Conservation (phyloP, 92 coral and sea anemone genomes). For the Pocillopora meandrina region DNA sequence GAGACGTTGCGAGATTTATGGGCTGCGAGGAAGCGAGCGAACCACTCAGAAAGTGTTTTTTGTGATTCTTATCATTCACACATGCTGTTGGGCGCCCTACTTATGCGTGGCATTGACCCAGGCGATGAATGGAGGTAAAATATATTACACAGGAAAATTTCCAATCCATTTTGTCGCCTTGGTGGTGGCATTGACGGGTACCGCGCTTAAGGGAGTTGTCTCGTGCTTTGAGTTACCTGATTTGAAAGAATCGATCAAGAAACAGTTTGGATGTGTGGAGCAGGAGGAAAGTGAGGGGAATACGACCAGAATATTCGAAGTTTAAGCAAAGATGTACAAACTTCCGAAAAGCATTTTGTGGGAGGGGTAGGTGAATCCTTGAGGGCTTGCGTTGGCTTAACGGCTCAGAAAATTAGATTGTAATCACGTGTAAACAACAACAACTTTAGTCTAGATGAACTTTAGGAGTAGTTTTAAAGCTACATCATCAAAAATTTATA, state of each 20-base stretch:
- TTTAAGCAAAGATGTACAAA: neutral
- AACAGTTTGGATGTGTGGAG: constrained; percentile 61
- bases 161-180: constrained; percentile 73
- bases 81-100: constrained; percentile 76
- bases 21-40: constrained; percentile 58
- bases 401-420: neutral
- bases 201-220: constrained; percentile 65
- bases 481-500: too few species aligned
- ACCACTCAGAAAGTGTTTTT: constrained; percentile 72
- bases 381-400: neutral
- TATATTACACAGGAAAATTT: constrained; percentile 42
- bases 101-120: constrained; percentile 56
- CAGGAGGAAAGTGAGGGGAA: constrained; percentile 22
- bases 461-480: too few species aligned
- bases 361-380: neutral
- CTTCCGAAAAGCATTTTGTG: neutral
- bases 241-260: constrained; percentile 56
- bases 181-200: constrained; percentile 62
- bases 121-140: constrained; percentile 34
- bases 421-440: too few species aligned
- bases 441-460: too few species aligned
- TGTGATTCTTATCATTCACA: constrained; percentile 63
- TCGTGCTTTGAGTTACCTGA: constrained; percentile 83
- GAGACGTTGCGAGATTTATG: constrained; percentile 53
- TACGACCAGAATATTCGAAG: constrained; percentile 6